These are phyloP conservation scores for Andricus curvator DNA, from an alignment of 2,888 invertebrate species.

Conservation along the genomic window DNA sequence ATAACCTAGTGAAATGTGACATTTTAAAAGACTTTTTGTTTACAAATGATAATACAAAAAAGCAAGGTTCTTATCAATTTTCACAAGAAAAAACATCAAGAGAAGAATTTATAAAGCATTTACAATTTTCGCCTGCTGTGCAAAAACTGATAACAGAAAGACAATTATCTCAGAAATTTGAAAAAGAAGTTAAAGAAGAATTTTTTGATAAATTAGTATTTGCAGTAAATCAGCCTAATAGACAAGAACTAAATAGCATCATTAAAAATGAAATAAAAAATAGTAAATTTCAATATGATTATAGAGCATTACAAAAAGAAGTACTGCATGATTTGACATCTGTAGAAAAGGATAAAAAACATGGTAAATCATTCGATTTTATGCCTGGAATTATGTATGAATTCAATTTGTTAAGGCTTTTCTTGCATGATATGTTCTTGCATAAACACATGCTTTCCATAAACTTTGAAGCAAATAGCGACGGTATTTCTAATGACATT, in stretches of 20 bases:
- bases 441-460: conserved; percentile 59
- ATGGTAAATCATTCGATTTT: conserved; percentile 40
- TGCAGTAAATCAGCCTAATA: conserved; percentile 53
- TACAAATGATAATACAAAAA: background rate
- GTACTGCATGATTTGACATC: conserved; percentile 55
- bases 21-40: conserved; percentile 46
- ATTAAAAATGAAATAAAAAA: conserved; percentile 61
- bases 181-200: conserved; percentile 59
- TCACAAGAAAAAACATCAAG: conserved; percentile 57
- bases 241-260: conserved; percentile 60
- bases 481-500: conserved; percentile 10
- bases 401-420: conserved; percentile 59
- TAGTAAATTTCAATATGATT: conserved; percentile 50
- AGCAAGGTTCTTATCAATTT: conserved; percentile 57
- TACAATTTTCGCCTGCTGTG: conserved; percentile 60
- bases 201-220: conserved; percentile 54
- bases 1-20: conserved; percentile 1
- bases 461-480: conserved; percentile 45
- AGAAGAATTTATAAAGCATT: conserved; percentile 60
- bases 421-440: conserved; percentile 61
- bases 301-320: conserved; percentile 58
- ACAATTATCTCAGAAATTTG: conserved; percentile 50
- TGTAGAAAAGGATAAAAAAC: conserved; percentile 50
- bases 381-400: conserved; percentile 40
- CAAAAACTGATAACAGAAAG: conserved; percentile 59